A percentile compares a stretch with the other conserved stretches of the same genome.
phyloP scores from a whole-genome alignment of 2,888 invertebrate genomes.

The Aproaerema taeniolella region DNA sequence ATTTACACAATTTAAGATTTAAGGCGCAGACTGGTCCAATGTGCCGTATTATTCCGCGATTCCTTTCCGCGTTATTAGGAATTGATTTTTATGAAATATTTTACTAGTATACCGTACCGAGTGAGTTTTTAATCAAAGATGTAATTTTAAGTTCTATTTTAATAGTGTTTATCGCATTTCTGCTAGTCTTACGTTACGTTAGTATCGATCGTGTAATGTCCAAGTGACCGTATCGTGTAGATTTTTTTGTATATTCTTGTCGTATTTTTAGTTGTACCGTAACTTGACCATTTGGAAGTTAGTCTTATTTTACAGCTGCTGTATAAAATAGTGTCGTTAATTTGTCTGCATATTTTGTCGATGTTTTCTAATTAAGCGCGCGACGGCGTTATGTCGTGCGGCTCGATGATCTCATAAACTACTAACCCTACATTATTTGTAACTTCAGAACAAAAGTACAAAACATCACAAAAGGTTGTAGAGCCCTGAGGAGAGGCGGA shows the following conservation, averaged over 20 bases:
- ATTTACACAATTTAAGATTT: slow-evolving; percentile 30
- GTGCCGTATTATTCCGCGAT: slow-evolving; percentile 41
- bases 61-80: slow-evolving; percentile 60
- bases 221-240: slow-evolving; percentile 57
- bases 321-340: slow-evolving; percentile 57
- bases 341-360: slow-evolving; percentile 73
- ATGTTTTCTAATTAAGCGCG: slow-evolving; percentile 69
- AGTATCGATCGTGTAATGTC: slow-evolving; percentile 58
- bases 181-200: slow-evolving; percentile 75
- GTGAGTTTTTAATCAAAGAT: slow-evolving; percentile 76
- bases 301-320: slow-evolving; percentile 51
- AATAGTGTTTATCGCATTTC: slow-evolving; percentile 74
- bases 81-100: slow-evolving; percentile 64
- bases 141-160: slow-evolving; percentile 69
- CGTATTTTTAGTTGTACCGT: slow-evolving; percentile 51
- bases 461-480: slow-evolving; percentile 41
- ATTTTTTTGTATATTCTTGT: slow-evolving; percentile 70
- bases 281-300: slow-evolving; percentile 45
- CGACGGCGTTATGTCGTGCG: slow-evolving; percentile 52
- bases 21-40: slow-evolving; percentile 39
- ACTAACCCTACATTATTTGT: slow-evolving; percentile 64
- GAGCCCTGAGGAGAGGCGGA: slow-evolving; percentile 25
- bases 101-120: slow-evolving; percentile 60
- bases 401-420: slow-evolving; percentile 74
- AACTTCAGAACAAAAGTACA: slow-evolving; percentile 71